Percentiles rank a stretch among this genome's conserved stretches.
phyloP scores from a whole-genome alignment of 2,797 vertebrate species.

The Poeciliopsis paucimaculata region DNA sequence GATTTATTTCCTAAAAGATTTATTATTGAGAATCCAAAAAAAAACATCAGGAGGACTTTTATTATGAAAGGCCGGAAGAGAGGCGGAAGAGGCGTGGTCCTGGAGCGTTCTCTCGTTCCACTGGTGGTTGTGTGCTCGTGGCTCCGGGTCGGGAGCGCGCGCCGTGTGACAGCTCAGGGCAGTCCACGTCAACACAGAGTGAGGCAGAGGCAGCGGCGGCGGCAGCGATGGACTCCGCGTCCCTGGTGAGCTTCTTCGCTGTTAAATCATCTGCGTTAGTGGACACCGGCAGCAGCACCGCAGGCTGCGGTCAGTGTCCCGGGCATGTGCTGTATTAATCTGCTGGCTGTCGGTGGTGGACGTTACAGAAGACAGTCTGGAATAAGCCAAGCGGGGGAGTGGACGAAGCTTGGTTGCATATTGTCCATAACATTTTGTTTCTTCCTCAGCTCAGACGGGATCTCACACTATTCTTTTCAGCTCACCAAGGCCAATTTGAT shows the following conservation, averaged over 20 bases:
- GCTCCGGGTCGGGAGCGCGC: constrained; percentile 44
- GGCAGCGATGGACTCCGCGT: constrained; percentile 79
- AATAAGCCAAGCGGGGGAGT: background rate
- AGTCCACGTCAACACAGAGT: constrained; percentile 86
- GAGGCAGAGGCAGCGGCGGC: constrained; percentile 29
- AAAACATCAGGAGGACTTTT: background rate
- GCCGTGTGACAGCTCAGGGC: constrained; percentile 82
- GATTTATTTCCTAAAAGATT: too few species aligned
- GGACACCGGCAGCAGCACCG: background rate
- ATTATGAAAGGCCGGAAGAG: constrained; percentile 22
- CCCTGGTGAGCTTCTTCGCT: constrained; percentile 75
- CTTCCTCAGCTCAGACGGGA: background rate
- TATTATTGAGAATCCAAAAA: too few species aligned
- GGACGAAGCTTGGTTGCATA: constrained; percentile 9
- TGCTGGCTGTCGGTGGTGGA: constrained; percentile 30
- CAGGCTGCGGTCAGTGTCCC: background rate
- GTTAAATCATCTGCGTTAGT: background rate
- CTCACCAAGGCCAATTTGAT: constrained; percentile 47
- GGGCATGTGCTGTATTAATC: constrained; percentile 61
- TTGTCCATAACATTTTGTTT: constrained; percentile 16
- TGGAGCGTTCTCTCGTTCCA: constrained; percentile 26
- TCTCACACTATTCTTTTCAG: constrained; percentile 7
- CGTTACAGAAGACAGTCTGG: background rate
- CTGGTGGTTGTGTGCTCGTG: constrained; percentile 13
- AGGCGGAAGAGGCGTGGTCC: constrained; percentile 16